Percentiles rank a stretch among this genome's conserved stretches.
Conservation (phyloP, 2,113 vertebrate species). For the Carollia perspicillata region DNA sequence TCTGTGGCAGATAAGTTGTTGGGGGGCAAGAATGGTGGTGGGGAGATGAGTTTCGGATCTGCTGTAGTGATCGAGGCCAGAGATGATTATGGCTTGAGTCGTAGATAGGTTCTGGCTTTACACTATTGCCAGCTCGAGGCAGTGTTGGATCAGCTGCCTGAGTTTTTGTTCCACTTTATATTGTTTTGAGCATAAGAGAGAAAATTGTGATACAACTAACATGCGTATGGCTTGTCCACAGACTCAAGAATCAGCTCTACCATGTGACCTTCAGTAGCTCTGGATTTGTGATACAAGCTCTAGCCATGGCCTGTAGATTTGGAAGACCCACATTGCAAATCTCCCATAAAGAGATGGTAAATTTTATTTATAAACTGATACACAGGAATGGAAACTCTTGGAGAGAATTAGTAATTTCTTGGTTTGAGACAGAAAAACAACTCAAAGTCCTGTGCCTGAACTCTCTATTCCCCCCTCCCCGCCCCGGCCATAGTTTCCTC, state of each 20-base stretch:
- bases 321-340: not conserved
- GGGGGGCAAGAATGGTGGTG: not conserved
- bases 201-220: not conserved
- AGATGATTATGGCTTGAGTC: not conserved
- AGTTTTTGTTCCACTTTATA: not conserved
- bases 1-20: not conserved
- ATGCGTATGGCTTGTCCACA: not conserved
- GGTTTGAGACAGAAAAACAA: not conserved
- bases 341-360: not conserved
- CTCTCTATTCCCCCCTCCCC: not conserved
- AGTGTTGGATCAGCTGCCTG: not conserved
- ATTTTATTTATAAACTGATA: not conserved
- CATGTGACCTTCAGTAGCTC: not conserved
- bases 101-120: not conserved
- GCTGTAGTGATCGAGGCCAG: not conserved
- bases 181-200: not conserved
- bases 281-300: not conserved
- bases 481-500: not conserved
- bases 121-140: not conserved
- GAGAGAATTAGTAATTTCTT: not conserved
- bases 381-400: not conserved
- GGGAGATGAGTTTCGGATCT: not conserved
- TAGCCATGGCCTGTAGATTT: not conserved
- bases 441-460: not conserved
- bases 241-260: not conserved